Conservation (phyloP, 2,888 invertebrate genomes). For the Barypeithes pellucidus region DNA sequence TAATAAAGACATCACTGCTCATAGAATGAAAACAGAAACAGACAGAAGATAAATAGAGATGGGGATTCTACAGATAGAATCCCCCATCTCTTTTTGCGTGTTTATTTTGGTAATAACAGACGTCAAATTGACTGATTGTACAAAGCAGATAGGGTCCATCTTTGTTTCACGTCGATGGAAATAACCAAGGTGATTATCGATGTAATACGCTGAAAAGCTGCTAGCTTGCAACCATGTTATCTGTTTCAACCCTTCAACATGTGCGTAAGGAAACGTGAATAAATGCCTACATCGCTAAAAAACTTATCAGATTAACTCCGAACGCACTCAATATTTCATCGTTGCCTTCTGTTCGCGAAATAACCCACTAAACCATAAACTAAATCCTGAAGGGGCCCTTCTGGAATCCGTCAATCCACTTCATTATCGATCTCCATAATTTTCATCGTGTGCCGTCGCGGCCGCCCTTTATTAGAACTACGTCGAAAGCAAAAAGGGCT, state of each 20-base stretch:
- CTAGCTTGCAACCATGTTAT: background rate
- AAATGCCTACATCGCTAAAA: slow-evolving; percentile 35
- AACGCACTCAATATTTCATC: slow-evolving; percentile 44
- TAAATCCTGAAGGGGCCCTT: slow-evolving; percentile 37
- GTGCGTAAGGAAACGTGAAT: slow-evolving; percentile 25
- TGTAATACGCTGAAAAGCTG: no score
- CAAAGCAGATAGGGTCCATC: no score
- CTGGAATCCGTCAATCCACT: slow-evolving; percentile 51
- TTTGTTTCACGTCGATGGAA: no score
- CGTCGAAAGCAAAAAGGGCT: slow-evolving; percentile 53
- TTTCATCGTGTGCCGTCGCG: slow-evolving; percentile 39
- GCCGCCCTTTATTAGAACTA: slow-evolving; percentile 50
- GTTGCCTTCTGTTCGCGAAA: slow-evolving; percentile 42
- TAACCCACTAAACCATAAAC: slow-evolving; percentile 51
- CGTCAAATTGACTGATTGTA: no score
- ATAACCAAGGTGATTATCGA: no score
- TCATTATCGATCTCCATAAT: slow-evolving; percentile 52
- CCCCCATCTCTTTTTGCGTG: no score
- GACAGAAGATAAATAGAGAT: no score
- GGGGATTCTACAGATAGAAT: no score
- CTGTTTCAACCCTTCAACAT: slow-evolving; percentile 1
- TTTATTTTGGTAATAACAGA: no score
- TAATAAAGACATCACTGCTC: no score
- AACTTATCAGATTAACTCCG: slow-evolving; percentile 28
- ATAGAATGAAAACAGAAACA: no score